These are phyloP conservation scores for Aldabrachelys gigantea DNA, from an alignment of 2,113 vertebrate genomes.

Conservation along the genomic window DNA sequence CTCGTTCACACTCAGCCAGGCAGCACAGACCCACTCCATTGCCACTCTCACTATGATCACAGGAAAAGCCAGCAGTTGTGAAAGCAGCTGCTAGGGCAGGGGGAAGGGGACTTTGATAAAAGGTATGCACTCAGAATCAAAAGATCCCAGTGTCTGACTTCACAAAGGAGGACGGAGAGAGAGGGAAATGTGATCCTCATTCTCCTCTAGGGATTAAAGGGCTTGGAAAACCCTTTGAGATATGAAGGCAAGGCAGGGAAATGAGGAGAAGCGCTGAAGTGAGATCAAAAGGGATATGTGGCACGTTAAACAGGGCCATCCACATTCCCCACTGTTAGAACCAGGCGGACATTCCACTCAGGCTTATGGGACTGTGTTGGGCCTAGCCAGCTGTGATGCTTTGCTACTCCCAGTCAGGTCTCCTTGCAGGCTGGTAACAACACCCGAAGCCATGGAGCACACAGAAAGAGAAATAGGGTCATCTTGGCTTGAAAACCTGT, in stretches of 20 bases:
- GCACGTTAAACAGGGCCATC: not conserved
- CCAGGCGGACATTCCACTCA: not conserved
- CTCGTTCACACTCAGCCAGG: not conserved
- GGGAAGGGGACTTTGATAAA: not conserved
- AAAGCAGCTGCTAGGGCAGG: not conserved
- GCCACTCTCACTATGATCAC: not conserved
- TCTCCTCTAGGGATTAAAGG: not conserved
- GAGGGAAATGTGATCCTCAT: not conserved
- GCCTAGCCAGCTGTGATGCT: not conserved
- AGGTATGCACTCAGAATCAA: not conserved
- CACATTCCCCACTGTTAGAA: not conserved
- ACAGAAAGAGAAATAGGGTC: fast-evolving
- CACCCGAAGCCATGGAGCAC: not conserved
- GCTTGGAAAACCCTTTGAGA: not conserved
- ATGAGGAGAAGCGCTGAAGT: not conserved
- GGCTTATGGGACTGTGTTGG: not conserved
- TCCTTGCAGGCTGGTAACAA: not conserved
- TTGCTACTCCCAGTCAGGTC: fast-evolving
- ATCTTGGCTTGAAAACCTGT: not conserved
- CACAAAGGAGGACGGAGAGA: not conserved
- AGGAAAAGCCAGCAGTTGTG: not conserved
- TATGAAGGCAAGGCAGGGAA: not conserved
- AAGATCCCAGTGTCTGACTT: not conserved
- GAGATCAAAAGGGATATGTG: not conserved
- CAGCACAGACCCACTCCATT: too few relatives aligned